Conservation (phyloP, 2,888 invertebrate genomes). For the Athalia rosae region DNA sequence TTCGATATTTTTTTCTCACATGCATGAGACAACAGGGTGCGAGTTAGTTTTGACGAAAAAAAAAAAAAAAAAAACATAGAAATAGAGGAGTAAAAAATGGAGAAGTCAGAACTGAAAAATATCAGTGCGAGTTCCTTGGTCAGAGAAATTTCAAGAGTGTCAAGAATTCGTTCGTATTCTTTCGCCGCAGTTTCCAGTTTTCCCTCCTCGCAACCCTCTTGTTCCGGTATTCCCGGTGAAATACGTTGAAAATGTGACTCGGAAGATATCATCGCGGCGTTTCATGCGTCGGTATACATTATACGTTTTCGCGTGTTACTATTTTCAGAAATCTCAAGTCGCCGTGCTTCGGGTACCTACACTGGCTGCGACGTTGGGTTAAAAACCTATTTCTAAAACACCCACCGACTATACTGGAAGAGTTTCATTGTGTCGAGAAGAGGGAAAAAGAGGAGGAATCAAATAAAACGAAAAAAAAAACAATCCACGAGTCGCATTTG, state of each 20-base stretch:
- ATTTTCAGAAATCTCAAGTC: conserved; percentile 50
- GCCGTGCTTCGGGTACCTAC: not conserved
- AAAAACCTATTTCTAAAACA: too few species aligned
- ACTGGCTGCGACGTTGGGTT: not conserved
- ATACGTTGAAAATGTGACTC: conserved; percentile 16
- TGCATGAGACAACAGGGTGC: too few species aligned
- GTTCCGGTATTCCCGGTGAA: not conserved
- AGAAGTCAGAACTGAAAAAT: too few species aligned
- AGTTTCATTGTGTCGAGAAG: conserved; percentile 47
- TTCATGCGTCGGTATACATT: conserved; percentile 65
- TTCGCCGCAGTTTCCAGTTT: not conserved
- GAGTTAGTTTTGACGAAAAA: too few species aligned
- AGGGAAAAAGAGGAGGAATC: not conserved
- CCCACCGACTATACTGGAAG: too few species aligned
- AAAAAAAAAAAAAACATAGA: too few species aligned
- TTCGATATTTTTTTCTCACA: too few species aligned
- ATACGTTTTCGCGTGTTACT: conserved; percentile 61
- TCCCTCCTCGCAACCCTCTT: not conserved
- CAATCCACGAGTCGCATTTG: conserved; percentile 60
- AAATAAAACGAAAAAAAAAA: too few species aligned
- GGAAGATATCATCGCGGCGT: not conserved
- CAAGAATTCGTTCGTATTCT: not conserved
- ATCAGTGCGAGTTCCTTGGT: too few species aligned
- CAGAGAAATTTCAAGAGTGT: too few species aligned
- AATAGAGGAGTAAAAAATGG: too few species aligned